Evolutionary conservation across 2,888 invertebrate species (phyloP), one percentile per base, ranked within the genome.

Genomic region (Thereva nobilitata): DNA sequence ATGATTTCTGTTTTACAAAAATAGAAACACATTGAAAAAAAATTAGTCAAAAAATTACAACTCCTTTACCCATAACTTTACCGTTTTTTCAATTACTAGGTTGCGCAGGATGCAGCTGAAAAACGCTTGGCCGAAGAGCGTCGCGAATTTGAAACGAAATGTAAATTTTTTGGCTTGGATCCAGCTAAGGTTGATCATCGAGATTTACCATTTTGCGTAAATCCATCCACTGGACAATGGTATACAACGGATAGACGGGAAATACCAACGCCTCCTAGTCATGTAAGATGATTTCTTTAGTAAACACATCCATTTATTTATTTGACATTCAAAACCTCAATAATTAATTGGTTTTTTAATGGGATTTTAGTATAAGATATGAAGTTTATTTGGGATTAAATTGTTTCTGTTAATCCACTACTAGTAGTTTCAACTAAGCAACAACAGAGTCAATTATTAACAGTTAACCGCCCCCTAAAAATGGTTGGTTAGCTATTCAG

Each of bases 181-280:
- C 75, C 78, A 0, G 75, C 73, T 7, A 75, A 73, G 1, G 73
- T 74, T 4, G 74, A 74, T n/a, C 75, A 77, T 6, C 74, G 76
- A 50, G 73, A 76, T 54, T 68, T 80, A 67, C 81, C 81, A 3
- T 77, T 79, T 53, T 78, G 75, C 59, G 79, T 80, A 40, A 77
- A 80, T 73, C 76, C 78, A 0, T 74, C 76, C 9, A 80, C 80
- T 2, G 78, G 79, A 4, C 78, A 80, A 69, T 81, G 80, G 79
- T 80, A 75, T 72, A 77, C 79, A 8, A 72, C 70, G 12, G 77
- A 78, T 7, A 74, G 75, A 34, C 71, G 73, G 64, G 75, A 74
- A 4, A 76, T 80, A 7, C 71, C 75, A 3, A 74, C 76, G 4
- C 81, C 81, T 4, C 75, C 76, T 3, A 78, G 78, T 61, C 78